These are phyloP conservation scores for Bilobella aurantiaca DNA, from an alignment of 1,140 invertebrate species.

Conservation along the genomic window DNA sequence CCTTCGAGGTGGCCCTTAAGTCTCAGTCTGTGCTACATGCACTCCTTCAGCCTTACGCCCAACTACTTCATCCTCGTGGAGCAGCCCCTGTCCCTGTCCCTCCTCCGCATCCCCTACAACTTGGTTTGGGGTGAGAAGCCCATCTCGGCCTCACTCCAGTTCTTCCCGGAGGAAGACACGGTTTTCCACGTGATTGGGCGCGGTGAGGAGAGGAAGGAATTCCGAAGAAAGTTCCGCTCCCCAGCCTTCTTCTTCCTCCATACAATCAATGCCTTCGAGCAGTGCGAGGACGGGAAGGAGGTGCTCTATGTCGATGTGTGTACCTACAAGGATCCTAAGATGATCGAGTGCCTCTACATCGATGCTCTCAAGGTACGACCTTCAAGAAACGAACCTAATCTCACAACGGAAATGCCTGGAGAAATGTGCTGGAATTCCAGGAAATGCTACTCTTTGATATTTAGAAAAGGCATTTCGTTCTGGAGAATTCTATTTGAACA, in stretches of 20 bases:
- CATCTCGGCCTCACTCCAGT: slow-evolving; percentile 52
- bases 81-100: slow-evolving; percentile 63
- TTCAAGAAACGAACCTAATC: neutral
- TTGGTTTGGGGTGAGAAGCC: slow-evolving; percentile 52
- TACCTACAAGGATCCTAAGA: slow-evolving; percentile 65
- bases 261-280: slow-evolving; percentile 77
- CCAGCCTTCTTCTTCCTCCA: slow-evolving; percentile 76
- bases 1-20: slow-evolving; percentile 62
- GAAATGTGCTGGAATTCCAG: too few species aligned
- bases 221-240: slow-evolving; percentile 50
- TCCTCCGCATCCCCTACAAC: slow-evolving; percentile 47
- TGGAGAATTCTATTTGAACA: too few species aligned
- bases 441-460: neutral
- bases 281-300: slow-evolving; percentile 42
- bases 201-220: slow-evolving; percentile 31
- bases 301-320: slow-evolving; percentile 62
- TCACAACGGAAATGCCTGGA: neutral
- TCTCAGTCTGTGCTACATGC: slow-evolving; percentile 75
- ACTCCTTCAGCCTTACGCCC: slow-evolving; percentile 74
- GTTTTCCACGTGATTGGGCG: slow-evolving; percentile 61
- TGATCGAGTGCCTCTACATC: slow-evolving; percentile 75
- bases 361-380: slow-evolving; percentile 64
- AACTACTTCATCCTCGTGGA: slow-evolving; percentile 75
- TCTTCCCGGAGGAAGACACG: slow-evolving; percentile 62
- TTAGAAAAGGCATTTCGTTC: too few species aligned